Evolutionary conservation across 2,888 invertebrate species (phyloP).

Genomic region (Parochlus steinenii): DNA sequence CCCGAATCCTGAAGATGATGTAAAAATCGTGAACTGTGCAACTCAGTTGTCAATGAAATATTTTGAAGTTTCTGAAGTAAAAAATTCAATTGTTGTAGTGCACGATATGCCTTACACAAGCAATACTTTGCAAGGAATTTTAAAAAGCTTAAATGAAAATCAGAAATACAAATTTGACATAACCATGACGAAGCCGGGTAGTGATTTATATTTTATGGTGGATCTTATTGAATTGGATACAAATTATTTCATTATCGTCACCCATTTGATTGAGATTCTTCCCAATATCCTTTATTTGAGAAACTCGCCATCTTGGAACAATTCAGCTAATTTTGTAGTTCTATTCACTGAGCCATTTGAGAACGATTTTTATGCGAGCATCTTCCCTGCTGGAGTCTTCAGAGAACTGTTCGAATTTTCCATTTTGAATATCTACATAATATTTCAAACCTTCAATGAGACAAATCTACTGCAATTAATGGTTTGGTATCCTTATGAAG

Average conservation of each 20-base stretch:
- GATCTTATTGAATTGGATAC: slow-evolving; percentile 22
- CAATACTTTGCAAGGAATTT: background rate
- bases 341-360: slow-evolving; percentile 17
- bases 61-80: too few species aligned
- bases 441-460: slow-evolving; percentile 20
- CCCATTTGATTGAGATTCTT: slow-evolving; percentile 23
- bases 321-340: slow-evolving; percentile 26
- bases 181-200: slow-evolving; percentile 10
- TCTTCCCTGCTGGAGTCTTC: slow-evolving; percentile 16
- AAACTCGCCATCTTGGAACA: slow-evolving; percentile 25
- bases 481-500: slow-evolving; percentile 26
- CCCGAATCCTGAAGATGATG: slow-evolving; percentile 1
- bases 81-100: slow-evolving; percentile 7
- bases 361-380: slow-evolving; percentile 18
- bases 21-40: slow-evolving; percentile 4
- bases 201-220: background rate
- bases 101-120: background rate
- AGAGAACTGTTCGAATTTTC: slow-evolving; percentile 21
- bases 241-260: slow-evolving; percentile 24
- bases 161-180: background rate
- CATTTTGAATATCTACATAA: slow-evolving; percentile 25
- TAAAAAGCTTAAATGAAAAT: slow-evolving; percentile 4
- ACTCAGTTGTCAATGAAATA: slow-evolving; percentile 2
- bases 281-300: slow-evolving; percentile 23
- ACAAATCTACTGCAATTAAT: slow-evolving; percentile 15